These are phyloP conservation scores for Pipa parva DNA, from an alignment of 2,113 vertebrate species.

Conservation along the genomic window DNA sequence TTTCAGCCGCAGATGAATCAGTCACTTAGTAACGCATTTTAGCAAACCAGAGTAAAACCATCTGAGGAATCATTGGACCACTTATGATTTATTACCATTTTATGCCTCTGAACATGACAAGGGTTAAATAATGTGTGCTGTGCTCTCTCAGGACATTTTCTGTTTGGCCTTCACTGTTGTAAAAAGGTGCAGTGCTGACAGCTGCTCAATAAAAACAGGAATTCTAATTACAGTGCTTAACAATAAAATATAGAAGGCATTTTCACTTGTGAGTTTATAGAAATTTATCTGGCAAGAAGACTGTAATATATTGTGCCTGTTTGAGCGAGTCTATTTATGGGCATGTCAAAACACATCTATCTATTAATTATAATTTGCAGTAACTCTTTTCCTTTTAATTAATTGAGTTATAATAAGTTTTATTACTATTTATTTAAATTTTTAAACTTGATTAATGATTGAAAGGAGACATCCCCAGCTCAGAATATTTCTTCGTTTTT, in stretches of 20 bases:
- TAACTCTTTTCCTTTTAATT: not conserved
- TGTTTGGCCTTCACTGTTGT: constrained; percentile 39
- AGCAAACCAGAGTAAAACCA: not conserved
- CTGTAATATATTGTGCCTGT: constrained; percentile 2
- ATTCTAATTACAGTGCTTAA: constrained; percentile 31
- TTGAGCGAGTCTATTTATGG: not conserved
- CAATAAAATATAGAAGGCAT: constrained; percentile 24
- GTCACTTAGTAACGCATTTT: not conserved
- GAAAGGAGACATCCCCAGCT: not conserved
- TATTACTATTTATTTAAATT: not conserved
- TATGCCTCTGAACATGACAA: constrained; percentile 29
- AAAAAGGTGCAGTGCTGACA: constrained; percentile 33
- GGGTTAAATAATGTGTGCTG: constrained; percentile 27
- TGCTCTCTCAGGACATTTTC: constrained; percentile 19
- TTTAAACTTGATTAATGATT: not conserved
- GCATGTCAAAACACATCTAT: constrained; percentile 19
- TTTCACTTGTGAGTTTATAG: constrained; percentile 22
- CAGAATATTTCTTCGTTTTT: not conserved
- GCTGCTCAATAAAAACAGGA: constrained; percentile 34
- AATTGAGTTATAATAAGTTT: not conserved
- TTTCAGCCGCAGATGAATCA: not conserved
- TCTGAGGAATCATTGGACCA: constrained; percentile 17
- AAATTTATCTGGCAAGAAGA: constrained; percentile 30
- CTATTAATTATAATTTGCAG: constrained; percentile 15
- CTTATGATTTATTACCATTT: constrained; percentile 12